phyloP scores from a whole-genome alignment of 64 coral and sea anemone genomes.

The Stichodactyla helianthus region DNA sequence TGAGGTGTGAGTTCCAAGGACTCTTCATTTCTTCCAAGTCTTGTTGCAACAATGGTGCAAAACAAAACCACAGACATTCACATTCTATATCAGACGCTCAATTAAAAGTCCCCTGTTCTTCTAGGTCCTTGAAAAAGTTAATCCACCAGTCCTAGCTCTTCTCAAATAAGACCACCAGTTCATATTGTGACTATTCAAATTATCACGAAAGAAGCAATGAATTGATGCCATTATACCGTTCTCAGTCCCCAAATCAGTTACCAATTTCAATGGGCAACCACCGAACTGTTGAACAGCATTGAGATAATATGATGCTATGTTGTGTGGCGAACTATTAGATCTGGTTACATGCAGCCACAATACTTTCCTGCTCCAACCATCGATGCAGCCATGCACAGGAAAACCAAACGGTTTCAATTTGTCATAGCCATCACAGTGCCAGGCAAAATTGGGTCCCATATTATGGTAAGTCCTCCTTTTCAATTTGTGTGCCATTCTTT shows the following conservation, averaged over 20 bases:
- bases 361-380: constrained; percentile 18
- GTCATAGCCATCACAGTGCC: constrained; percentile 25
- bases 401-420: constrained; percentile 22
- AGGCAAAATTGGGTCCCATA: constrained; percentile 10
- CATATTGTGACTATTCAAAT: constrained; percentile 26
- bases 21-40: constrained; percentile 10
- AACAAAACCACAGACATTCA: constrained; percentile 26
- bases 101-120: constrained; percentile 21
- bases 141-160: constrained; percentile 28
- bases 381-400: constrained; percentile 22
- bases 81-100: background rate
- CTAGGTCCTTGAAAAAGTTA: constrained; percentile 27
- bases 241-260: constrained; percentile 20
- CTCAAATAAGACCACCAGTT: constrained; percentile 16
- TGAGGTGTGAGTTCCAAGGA: constrained; percentile 16
- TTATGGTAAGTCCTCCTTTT: constrained; percentile 17
- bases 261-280: constrained; percentile 4
- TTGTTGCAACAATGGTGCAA: constrained; percentile 12
- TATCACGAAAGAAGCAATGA: constrained; percentile 16
- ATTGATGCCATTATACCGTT: constrained; percentile 17
- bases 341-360: constrained; percentile 12
- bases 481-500: constrained; percentile 10
- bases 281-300: constrained; percentile 10
- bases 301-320: constrained; percentile 25
- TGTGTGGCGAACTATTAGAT: constrained; percentile 14